Conservation (phyloP, 2,888 invertebrate species). For the Watsonalla binaria region DNA sequence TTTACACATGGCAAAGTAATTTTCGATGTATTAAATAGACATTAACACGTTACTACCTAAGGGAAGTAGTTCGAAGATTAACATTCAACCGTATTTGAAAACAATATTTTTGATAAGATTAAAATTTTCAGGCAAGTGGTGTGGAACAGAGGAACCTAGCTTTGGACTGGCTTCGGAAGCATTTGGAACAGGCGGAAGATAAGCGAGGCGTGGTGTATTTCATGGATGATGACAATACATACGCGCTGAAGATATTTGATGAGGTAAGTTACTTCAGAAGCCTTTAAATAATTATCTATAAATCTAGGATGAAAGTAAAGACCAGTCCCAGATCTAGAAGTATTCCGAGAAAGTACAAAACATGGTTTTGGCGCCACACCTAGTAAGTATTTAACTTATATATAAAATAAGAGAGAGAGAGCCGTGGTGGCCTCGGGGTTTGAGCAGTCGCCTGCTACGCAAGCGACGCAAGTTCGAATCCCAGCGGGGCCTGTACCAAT, state of each 20-base stretch:
- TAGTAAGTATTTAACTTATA: no score
- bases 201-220: constrained; percentile 91
- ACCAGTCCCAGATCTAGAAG: no score
- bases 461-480: no score
- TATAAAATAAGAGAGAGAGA: no score
- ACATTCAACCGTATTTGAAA: not conserved
- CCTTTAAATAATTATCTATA: not conserved
- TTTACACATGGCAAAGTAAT: not conserved
- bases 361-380: no score
- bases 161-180: constrained; percentile 86
- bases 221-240: constrained; percentile 98
- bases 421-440: no score
- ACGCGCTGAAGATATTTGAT: constrained; percentile 91
- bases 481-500: no score
- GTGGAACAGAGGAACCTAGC: constrained; percentile 94
- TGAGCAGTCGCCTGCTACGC: no score
- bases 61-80: not conserved
- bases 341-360: no score
- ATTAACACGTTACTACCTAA: not conserved
- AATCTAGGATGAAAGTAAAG: not conserved
- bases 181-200: constrained; percentile 71
- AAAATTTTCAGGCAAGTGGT: constrained; percentile 82
- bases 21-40: not conserved
- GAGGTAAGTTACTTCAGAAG: constrained; percentile 79
- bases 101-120: not conserved